Evolutionary conservation across 2,113 vertebrate genomes (phyloP), one percentile per base, ranked within the genome.

Genomic region (Hylia prasina): DNA sequence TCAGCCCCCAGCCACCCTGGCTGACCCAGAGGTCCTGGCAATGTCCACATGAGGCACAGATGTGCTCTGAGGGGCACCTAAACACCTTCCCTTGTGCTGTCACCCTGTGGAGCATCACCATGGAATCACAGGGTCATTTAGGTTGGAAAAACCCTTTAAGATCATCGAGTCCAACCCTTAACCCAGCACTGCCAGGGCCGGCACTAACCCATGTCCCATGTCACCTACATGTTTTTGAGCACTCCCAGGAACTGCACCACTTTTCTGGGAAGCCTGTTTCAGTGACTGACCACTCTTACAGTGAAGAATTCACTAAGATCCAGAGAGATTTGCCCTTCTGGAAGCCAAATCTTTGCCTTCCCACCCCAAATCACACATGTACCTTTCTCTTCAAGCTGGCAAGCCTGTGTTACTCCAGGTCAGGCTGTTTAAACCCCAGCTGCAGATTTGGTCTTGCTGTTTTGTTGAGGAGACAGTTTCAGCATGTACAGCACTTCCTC

Each of bases 401-500:
- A 44, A 58, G 22, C 30, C 68, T 7, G 0, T 51, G 64, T 64
- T 84, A 84, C 54, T 89, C 47, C 3, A 56, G 72, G 83, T 71
- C 96, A 95, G 58, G 17, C 82, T 54, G 18, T 75, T 89, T 9
- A 47, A 82, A 51, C 30, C 50, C 9, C 80, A 87, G 72, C 80
- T 81, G 31, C 60, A 23, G 64, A 15, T 47, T 44, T 66, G 73
- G 53, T 51, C 87, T 51, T 44, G 69, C 33, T 56, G 44, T 83
- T 93, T 65, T 82, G 48, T 73, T 2, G 17, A 58, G 53, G 61
- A 78, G 69, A 53, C 83, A 27, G 56, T 94, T 92, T 79, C 83
- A 87, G 44, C 84, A 76, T 82, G 69, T 56, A 40, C 69, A 89
- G 83, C 48, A 85, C 84, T 96, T 96, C 89, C 89, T 94, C 82